A percentile compares a stretch with the other conserved stretches of the same genome.
phyloP scores from a whole-genome alignment of 1,140 invertebrate species.

The Calephelis nemesis region DNA sequence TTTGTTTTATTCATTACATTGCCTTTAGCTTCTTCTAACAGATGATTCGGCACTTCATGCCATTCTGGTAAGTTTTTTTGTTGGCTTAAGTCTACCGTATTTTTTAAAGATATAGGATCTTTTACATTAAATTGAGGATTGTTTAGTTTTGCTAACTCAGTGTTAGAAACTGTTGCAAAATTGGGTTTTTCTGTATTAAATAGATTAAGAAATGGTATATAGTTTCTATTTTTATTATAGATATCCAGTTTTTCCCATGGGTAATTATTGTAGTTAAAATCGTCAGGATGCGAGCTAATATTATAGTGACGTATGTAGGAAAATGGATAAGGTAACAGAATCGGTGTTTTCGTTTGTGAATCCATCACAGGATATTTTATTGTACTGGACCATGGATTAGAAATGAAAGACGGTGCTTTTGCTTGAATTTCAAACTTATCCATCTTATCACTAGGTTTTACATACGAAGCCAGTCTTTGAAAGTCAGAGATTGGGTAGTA shows the following conservation, averaged over 20 bases:
- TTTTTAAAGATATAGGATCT: constrained; percentile 18
- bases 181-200: constrained; percentile 24
- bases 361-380: not conserved
- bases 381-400: too few relatives aligned
- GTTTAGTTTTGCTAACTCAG: constrained; percentile 21
- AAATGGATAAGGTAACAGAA: constrained; percentile 52
- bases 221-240: constrained; percentile 35
- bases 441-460: constrained; percentile 9
- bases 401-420: not conserved
- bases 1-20: constrained; percentile 49
- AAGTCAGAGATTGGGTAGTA: constrained; percentile 54
- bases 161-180: not conserved
- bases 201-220: constrained; percentile 27
- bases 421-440: not conserved
- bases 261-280: constrained; percentile 42
- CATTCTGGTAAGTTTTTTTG: constrained; percentile 42
- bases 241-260: constrained; percentile 42
- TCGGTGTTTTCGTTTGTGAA: constrained; percentile 10
- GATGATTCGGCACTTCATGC: constrained; percentile 49
- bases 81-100: constrained; percentile 24
- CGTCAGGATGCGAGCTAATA: constrained; percentile 37
- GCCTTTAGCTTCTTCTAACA: constrained; percentile 57
- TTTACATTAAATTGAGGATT: constrained; percentile 18
- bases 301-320: constrained; percentile 47
- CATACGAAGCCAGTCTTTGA: constrained; percentile 49